phyloP scores from a whole-genome alignment of 2,888 invertebrate genomes.

The Microctonus hyperodae region DNA sequence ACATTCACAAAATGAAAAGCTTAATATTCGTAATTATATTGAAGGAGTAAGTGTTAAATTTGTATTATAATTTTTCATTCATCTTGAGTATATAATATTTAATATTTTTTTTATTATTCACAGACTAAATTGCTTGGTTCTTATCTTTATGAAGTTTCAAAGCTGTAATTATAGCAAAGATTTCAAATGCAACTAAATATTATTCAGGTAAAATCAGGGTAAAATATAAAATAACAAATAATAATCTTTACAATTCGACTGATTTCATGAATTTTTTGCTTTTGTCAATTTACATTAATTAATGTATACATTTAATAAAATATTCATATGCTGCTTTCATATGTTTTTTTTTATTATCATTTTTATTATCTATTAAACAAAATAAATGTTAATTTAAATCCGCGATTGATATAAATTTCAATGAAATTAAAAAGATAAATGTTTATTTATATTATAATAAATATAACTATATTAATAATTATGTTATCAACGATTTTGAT shows the following conservation, averaged over 20 bases:
- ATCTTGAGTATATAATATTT: neutral
- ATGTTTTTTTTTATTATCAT: no score
- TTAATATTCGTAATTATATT: slow-evolving; percentile 91
- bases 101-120: slow-evolving; percentile 56
- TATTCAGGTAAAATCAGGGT: slow-evolving; percentile 23
- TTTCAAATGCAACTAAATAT: neutral
- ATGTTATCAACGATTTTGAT: slow-evolving; percentile 6
- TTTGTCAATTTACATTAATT: neutral
- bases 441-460: neutral
- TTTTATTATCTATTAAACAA: no score
- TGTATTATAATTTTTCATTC: no score
- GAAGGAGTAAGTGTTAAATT: slow-evolving; percentile 81
- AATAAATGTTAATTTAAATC: no score
- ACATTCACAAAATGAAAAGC: slow-evolving; percentile 98
- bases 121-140: slow-evolving; percentile 92
- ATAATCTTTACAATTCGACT: no score
- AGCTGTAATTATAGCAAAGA: slow-evolving; percentile 58
- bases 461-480: neutral
- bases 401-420: no score
- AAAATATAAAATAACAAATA: neutral
- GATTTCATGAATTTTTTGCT: neutral
- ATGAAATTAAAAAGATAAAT: no score
- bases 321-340: slow-evolving; percentile 16
- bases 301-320: slow-evolving; percentile 19
- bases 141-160: slow-evolving; percentile 82